phyloP scores from a whole-genome alignment of 2,113 vertebrate genomes.

The Nanorana parkeri region DNA sequence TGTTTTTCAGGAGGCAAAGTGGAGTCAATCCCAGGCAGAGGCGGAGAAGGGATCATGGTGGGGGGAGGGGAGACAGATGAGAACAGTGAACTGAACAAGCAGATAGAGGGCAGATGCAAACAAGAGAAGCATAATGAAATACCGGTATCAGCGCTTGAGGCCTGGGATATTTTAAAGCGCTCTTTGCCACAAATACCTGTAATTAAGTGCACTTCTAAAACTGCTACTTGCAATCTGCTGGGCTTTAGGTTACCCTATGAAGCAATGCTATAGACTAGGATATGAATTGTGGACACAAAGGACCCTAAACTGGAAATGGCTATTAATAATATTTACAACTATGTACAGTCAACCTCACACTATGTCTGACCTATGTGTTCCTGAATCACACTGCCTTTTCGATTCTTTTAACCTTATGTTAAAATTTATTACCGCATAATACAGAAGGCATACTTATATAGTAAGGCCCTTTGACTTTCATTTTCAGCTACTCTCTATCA shows the following conservation, averaged over 20 bases:
- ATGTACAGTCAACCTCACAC: too few relatives aligned
- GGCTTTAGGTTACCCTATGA: not conserved
- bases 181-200: slow-evolving; percentile 7
- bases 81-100: slow-evolving; percentile 33
- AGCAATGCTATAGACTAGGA: not conserved
- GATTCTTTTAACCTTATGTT: too few relatives aligned
- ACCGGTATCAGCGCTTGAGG: not conserved
- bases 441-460: too few relatives aligned
- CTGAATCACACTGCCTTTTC: too few relatives aligned
- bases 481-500: too few relatives aligned
- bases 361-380: too few relatives aligned
- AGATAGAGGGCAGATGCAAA: slow-evolving; percentile 48
- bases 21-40: not conserved
- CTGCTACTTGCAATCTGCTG: not conserved
- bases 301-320: too few relatives aligned
- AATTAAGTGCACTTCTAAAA: not conserved
- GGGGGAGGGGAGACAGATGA: slow-evolving; percentile 44
- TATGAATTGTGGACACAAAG: too few relatives aligned
- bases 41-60: not conserved
- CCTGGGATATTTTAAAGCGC: slow-evolving; percentile 16
- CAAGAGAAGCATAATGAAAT: slow-evolving; percentile 25
- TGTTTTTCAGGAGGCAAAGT: not conserved
- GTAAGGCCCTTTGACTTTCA: too few relatives aligned
- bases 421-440: too few relatives aligned
- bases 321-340: too few relatives aligned